Conservation (phyloP, 2,888 invertebrate genomes). For the Oscheius myriophilus region DNA sequence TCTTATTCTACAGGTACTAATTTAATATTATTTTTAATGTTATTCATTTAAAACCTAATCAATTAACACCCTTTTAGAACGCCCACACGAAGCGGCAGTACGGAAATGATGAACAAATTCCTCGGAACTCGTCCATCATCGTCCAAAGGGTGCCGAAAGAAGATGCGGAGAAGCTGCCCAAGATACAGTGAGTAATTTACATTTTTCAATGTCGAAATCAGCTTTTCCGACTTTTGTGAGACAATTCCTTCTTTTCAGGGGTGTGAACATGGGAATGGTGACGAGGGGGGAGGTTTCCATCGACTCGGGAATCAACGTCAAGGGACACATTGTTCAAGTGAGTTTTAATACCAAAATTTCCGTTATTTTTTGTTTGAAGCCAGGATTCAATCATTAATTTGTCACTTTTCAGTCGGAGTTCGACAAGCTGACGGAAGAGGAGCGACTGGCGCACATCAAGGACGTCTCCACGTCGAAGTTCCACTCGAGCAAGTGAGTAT, state of each 20-base stretch:
- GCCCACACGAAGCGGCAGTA: constrained; percentile 78
- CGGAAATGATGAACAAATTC: constrained; percentile 89
- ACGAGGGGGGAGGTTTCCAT: constrained; percentile 33
- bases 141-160: constrained; percentile 88
- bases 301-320: constrained; percentile 27
- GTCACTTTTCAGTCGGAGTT: constrained; percentile 58
- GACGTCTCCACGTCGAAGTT: constrained; percentile 95
- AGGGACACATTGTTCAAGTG: constrained; percentile 45
- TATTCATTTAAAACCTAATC: background rate
- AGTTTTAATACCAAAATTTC: constrained; percentile 3
- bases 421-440: constrained; percentile 91
- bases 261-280: constrained; percentile 54
- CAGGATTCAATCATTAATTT: background rate
- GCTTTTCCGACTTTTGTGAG: too few relatives aligned
- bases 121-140: constrained; percentile 95
- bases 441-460: constrained; percentile 97
- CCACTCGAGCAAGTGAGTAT: constrained; percentile 90
- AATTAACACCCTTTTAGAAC: constrained; percentile 76
- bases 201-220: too few relatives aligned
- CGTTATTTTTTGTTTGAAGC: constrained; percentile 1
- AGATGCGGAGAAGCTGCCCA: constrained; percentile 66
- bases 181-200: constrained; percentile 62
- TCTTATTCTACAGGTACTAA: constrained; percentile 79
- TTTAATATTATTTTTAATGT: background rate
- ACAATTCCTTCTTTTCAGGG: constrained; percentile 33